These are phyloP conservation scores for Tympanuchus pallidicinctus DNA, from an alignment of 2,113 vertebrate genomes.

Conservation along the genomic window DNA sequence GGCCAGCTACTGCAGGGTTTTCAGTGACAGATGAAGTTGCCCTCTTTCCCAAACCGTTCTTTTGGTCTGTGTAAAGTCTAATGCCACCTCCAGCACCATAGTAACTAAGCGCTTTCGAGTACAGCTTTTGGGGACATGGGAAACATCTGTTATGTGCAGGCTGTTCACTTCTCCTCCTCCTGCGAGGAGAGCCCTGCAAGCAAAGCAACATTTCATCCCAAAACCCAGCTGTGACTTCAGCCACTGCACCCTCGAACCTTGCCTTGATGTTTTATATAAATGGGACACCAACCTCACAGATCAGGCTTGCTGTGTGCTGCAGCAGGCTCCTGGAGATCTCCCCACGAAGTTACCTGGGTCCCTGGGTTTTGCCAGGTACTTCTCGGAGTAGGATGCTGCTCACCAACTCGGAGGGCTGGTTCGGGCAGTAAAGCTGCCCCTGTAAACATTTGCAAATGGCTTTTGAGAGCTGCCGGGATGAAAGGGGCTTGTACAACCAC, in stretches of 20 bases:
- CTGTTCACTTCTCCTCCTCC: background rate
- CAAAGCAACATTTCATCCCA: background rate
- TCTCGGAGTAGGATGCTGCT: background rate
- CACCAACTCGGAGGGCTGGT: background rate
- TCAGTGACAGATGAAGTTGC: background rate
- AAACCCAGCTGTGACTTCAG: background rate
- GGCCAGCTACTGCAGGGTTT: background rate
- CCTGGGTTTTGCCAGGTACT: background rate
- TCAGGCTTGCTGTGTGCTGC: background rate
- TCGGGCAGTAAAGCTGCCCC: background rate
- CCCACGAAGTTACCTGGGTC: background rate
- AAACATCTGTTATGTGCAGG: background rate
- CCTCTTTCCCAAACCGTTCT: background rate
- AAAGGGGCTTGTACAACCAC: slow-evolving; percentile 30
- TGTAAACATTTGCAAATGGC: slow-evolving; percentile 38
- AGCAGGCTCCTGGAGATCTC: background rate
- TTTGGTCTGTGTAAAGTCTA: background rate
- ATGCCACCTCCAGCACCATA: slow-evolving; percentile 30
- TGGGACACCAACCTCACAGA: background rate
- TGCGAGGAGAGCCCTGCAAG: background rate
- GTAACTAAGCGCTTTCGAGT: slow-evolving; percentile 17
- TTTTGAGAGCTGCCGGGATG: slow-evolving; percentile 13
- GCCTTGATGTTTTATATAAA: background rate
- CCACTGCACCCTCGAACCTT: rapidly evolving
- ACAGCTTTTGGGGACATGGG: slow-evolving; percentile 16